phyloP scores from a whole-genome alignment of 1,140 invertebrate genomes.

The Zaprionus gabonicus region DNA sequence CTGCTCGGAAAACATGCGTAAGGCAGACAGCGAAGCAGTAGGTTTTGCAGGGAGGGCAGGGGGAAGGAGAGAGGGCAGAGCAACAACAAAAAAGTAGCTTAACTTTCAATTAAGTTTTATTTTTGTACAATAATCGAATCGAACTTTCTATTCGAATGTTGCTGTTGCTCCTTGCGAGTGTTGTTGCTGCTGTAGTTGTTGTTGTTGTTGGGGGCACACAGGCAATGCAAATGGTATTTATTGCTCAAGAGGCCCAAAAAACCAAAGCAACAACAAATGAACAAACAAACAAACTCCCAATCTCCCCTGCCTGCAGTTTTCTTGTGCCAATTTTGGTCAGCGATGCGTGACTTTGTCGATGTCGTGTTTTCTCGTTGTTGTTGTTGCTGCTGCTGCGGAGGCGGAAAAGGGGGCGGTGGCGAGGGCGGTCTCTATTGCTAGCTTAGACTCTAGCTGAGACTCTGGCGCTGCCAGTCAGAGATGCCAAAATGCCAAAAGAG shows the following conservation, averaged over 20 bases:
- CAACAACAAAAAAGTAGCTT: constrained; percentile 23
- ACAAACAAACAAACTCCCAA: constrained; percentile 25
- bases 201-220: constrained; percentile 9
- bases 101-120: constrained; percentile 75
- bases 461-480: constrained; percentile 48
- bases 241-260: constrained; percentile 67
- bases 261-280: constrained; percentile 36
- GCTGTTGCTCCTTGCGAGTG: background rate
- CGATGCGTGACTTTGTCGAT: constrained; percentile 80
- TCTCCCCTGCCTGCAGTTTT: constrained; percentile 30
- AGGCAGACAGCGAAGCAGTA: background rate
- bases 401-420: constrained; percentile 7
- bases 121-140: constrained; percentile 57
- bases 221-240: constrained; percentile 69
- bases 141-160: constrained; percentile 69
- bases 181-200: constrained; percentile 28
- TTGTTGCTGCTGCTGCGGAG: constrained; percentile 25
- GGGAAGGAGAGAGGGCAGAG: background rate
- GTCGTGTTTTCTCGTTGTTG: constrained; percentile 57
- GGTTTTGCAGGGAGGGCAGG: background rate
- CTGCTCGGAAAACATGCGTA: background rate
- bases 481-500: constrained; percentile 80
- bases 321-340: constrained; percentile 77
- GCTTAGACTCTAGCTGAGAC: too few species aligned
- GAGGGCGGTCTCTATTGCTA: background rate